Base-by-base conservation (phyloP, 2,113 vertebrate genomes). In the Callaeas wilsoni region DNA sequence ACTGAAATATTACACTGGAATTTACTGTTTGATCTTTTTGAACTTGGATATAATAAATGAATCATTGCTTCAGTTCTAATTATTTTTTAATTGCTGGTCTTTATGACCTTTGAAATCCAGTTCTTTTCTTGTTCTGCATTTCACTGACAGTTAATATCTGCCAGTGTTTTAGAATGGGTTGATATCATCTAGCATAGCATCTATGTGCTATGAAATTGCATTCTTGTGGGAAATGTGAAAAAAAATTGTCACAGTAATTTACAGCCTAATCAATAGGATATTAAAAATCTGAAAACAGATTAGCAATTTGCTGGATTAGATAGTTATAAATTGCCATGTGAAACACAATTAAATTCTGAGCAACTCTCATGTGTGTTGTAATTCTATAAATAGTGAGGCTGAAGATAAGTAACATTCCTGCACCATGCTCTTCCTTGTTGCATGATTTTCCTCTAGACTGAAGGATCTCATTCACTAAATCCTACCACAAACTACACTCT, bases 1-100 rank as follows among this genome's bases (percentile, higher is more conserved):
- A 55, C 82, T 84, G 78, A 90, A 91, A 67, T 80, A 83, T 78
- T 89, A 84, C n/a, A 30, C 50, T 86, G 84, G 90, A 93, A 89
- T 92, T 90, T 68, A 47, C 89, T 62, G 84, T 94, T 95, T 94
- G 79, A 93, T 91, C 87, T 92, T 95, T 87, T 87, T 89, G 52
- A 74, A 81, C 78, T 71, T 95, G 30, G 42, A 75, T 84, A 50
- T 62, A 89, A 93, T 74, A 93, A 89, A 95, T 44, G 63, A 93
- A 62, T 84, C 71, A 57, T 63, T 77, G 60, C 57, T 90, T 50
- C 59, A 42, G 22, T 70, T 81, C 53, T 87, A 93, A 92, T 78
- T 92, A 69, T 57, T 89, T 96, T 84, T 92, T 85, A 92, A 94
- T 73, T 90, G 80, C 77, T 59, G 57, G 73, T 57, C 55, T 91